These are phyloP conservation scores for Corythucha ciliata DNA, from an alignment of 2,888 invertebrate genomes.

Conservation along the genomic window DNA sequence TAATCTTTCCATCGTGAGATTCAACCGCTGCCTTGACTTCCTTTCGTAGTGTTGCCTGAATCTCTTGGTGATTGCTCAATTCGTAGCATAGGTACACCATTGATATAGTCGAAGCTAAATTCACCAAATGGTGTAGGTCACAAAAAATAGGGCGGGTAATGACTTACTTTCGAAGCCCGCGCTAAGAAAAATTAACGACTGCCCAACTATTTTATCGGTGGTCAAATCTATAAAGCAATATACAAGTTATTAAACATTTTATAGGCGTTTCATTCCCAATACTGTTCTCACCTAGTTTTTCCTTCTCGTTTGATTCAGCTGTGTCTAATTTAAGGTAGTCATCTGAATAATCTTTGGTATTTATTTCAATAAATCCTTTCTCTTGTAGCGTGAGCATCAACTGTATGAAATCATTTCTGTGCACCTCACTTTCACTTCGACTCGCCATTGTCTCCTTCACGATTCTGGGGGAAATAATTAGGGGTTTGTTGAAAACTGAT, in stretches of 20 bases:
- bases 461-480: background rate
- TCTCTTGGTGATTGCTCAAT: constrained; percentile 13
- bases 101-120: background rate
- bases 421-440: background rate
- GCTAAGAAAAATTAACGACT: too few relatives aligned
- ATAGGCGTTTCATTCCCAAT: too few relatives aligned
- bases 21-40: constrained; percentile 12
- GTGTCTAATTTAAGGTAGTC: too few relatives aligned
- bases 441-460: constrained; percentile 3
- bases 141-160: too few relatives aligned
- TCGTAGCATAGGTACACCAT: constrained; percentile 7
- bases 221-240: too few relatives aligned
- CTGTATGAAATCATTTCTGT: constrained; percentile 16
- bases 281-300: too few relatives aligned
- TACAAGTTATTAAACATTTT: too few relatives aligned
- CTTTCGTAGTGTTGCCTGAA: constrained; percentile 20
- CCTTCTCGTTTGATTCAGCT: too few relatives aligned
- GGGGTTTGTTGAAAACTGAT: background rate
- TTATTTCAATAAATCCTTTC: constrained; percentile 12
- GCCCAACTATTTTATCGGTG: too few relatives aligned
- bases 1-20: constrained; percentile 16
- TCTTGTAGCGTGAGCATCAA: constrained; percentile 16
- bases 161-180: too few relatives aligned
- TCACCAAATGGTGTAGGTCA: too few relatives aligned
- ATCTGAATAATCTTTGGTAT: too few relatives aligned